These are phyloP conservation scores for Protophormia terraenovae DNA, from an alignment of 2,888 invertebrate species.

Conservation along the genomic window DNA sequence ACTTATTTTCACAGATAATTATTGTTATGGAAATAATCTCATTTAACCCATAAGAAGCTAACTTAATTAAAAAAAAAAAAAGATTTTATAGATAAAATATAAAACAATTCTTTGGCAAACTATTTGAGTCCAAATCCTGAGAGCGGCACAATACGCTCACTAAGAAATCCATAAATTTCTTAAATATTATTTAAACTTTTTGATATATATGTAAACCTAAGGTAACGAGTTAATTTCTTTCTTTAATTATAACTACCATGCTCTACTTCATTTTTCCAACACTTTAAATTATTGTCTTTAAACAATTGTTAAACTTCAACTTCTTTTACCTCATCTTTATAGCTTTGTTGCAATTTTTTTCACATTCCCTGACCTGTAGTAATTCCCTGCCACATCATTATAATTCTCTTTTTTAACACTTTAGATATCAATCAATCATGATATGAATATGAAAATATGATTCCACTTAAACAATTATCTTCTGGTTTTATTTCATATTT, in stretches of 20 bases:
- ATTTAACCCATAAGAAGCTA: neutral
- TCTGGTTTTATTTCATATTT: slow-evolving; percentile 23
- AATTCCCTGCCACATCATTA: slow-evolving; percentile 50
- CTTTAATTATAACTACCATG: neutral
- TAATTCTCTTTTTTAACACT: slow-evolving; percentile 42
- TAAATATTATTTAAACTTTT: neutral
- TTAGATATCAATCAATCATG: slow-evolving; percentile 65
- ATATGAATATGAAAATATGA: slow-evolving; percentile 46
- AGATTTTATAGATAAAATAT: neutral
- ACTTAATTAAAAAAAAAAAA: neutral
- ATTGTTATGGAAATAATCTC: neutral
- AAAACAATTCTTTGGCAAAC: too few relatives aligned
- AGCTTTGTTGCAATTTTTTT: neutral
- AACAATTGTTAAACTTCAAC: neutral
- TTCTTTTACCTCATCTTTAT: neutral
- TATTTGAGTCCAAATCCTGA: too few relatives aligned
- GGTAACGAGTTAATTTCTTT: neutral
- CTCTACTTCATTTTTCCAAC: neutral
- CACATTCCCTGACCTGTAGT: slow-evolving; percentile 36
- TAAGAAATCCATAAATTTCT: too few relatives aligned
- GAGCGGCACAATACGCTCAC: too few relatives aligned
- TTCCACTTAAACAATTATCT: slow-evolving; percentile 66
- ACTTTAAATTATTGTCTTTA: neutral
- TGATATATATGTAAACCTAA: neutral
- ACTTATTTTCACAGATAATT: slow-evolving; percentile 27